phyloP scores from a whole-genome alignment of 1,140 invertebrate genomes.

The Atta colombica region DNA sequence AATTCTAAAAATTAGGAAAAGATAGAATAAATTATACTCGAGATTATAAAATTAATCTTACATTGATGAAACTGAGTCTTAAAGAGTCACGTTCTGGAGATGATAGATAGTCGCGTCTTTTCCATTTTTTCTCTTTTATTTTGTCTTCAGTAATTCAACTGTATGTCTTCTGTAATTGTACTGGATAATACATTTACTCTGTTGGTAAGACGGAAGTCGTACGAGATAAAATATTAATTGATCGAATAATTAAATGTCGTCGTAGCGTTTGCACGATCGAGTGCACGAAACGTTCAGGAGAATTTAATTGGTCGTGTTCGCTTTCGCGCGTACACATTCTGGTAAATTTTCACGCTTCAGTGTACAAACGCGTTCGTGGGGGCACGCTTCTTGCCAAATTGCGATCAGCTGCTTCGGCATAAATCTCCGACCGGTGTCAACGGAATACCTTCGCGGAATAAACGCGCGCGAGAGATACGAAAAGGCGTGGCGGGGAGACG shows the following conservation, averaged over 20 bases:
- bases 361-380: not conserved
- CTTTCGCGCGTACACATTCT: not conserved
- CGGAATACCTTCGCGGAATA: conserved; percentile 65
- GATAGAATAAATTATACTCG: too few relatives aligned
- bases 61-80: too few relatives aligned
- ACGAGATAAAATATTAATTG: conserved; percentile 48
- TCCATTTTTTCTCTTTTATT: not conserved
- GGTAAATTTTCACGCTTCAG: conserved; percentile 34
- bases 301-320: conserved; percentile 44
- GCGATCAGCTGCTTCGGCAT: conserved; percentile 78
- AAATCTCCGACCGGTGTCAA: conserved; percentile 75
- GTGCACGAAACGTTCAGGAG: conserved; percentile 1
- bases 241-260: conserved; percentile 28
- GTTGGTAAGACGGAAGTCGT: not conserved
- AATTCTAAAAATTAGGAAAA: too few relatives aligned
- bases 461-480: conserved; percentile 6
- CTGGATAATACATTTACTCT: not conserved
- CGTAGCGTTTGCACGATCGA: not conserved
- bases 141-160: not conserved
- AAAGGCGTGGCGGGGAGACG: not conserved
- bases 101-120: not conserved
- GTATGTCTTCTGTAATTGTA: not conserved
- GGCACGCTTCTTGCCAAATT: conserved; percentile 76
- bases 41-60: too few relatives aligned
- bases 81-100: not conserved